These are phyloP conservation scores for Metallyticus violacea DNA, from an alignment of 2,888 invertebrate species.

Conservation along the genomic window DNA sequence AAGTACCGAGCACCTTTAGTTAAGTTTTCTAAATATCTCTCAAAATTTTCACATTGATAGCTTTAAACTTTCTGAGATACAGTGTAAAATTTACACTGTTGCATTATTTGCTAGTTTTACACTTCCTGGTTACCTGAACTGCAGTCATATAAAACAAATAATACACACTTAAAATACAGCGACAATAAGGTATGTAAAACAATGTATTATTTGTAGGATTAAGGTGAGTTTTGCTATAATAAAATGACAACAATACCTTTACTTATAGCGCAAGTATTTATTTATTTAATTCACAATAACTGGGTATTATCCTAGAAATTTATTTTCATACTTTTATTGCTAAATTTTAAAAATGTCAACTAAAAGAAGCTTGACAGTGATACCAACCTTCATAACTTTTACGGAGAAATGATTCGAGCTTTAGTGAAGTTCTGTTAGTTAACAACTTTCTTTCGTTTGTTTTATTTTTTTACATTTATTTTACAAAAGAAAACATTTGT, in stretches of 20 bases:
- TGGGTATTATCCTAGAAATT: slow-evolving; percentile 13
- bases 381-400: neutral
- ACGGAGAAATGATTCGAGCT: neutral
- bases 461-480: neutral
- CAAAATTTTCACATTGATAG: no score
- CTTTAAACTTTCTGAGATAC: no score
- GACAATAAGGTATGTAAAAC: no score
- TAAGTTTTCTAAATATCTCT: no score
- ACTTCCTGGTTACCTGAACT: no score
- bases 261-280: slow-evolving; percentile 10
- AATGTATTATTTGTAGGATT: no score
- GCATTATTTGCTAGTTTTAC: no score
- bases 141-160: no score
- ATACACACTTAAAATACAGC: no score
- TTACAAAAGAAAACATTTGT: neutral
- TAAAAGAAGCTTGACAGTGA: slow-evolving; percentile 6
- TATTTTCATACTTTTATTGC: slow-evolving; percentile 5
- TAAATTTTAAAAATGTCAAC: slow-evolving; percentile 4
- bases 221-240: neutral
- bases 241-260: neutral
- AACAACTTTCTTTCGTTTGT: neutral
- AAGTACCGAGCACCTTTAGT: no score
- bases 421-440: neutral
- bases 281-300: slow-evolving; percentile 6
- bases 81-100: no score